phyloP scores from a whole-genome alignment of 2,888 invertebrate species.

The Adineta ricciae region DNA sequence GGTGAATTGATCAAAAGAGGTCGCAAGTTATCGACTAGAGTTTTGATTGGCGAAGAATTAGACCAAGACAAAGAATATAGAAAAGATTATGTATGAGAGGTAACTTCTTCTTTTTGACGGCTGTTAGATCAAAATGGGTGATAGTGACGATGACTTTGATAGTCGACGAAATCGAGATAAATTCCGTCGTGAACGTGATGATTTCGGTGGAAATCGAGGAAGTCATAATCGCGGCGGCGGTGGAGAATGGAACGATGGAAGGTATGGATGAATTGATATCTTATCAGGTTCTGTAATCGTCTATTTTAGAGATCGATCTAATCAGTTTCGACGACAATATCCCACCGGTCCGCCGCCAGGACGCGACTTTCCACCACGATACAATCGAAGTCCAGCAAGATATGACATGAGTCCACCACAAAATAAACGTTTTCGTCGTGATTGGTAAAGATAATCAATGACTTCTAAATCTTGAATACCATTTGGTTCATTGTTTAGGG shows the following conservation, averaged over 20 bases:
- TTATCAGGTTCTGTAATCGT: not conserved
- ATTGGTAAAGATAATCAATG: constrained; percentile 40
- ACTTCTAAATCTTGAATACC: no score
- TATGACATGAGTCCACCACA: constrained; percentile 46
- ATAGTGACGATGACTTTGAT: constrained; percentile 96
- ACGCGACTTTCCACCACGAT: constrained; percentile 38
- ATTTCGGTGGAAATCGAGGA: constrained; percentile 44
- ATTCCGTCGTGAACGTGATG: constrained; percentile 74
- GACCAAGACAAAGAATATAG: not conserved
- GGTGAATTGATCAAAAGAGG: not conserved
- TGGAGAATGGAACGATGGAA: constrained; percentile 14
- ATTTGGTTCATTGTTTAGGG: no score
- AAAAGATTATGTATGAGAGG: not conserved
- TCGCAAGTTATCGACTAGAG: not conserved
- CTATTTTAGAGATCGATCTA: constrained; percentile 8
- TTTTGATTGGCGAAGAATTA: not conserved
- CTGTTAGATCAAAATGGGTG: constrained; percentile 61
- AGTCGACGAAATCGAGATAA: constrained; percentile 74
- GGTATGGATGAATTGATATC: not conserved
- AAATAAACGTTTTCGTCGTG: constrained; percentile 47
- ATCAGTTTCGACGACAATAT: constrained; percentile 7
- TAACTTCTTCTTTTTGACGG: not conserved
- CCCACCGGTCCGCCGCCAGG: not conserved
- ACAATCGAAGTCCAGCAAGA: constrained; percentile 41
- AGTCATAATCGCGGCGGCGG: constrained; percentile 40